Percentiles rank a stretch among this genome's conserved stretches.
phyloP scores from a whole-genome alignment of 2,888 invertebrate genomes.

The Sipha maydis region DNA sequence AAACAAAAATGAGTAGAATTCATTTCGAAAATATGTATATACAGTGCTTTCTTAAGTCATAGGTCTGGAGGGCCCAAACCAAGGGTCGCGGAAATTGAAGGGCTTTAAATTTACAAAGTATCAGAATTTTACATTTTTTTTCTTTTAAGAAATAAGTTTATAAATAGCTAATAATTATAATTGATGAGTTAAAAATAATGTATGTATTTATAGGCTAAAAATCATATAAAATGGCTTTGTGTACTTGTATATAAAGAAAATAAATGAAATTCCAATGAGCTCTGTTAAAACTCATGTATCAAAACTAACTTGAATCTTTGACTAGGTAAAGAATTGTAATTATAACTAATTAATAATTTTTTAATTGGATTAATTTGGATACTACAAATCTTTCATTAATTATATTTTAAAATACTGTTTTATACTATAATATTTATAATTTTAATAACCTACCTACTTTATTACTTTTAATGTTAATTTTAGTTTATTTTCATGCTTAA shows the following conservation, averaged over 20 bases:
- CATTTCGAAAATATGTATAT: constrained; percentile 1
- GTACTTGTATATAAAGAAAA: background rate
- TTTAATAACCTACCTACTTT: background rate
- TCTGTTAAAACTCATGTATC: background rate
- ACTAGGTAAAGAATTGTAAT: background rate
- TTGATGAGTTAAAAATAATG: no score
- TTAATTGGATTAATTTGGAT: background rate
- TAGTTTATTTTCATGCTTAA: background rate
- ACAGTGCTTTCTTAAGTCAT: no score
- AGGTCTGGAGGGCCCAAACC: no score
- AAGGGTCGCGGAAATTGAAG: no score
- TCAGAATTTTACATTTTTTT: no score
- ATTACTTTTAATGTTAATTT: background rate
- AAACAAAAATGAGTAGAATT: constrained; percentile 42
- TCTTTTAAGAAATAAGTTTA: no score
- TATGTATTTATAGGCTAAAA: no score
- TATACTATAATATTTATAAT: background rate
- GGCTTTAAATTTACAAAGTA: no score
- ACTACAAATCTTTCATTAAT: background rate
- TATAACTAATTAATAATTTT: background rate
- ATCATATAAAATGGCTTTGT: no score
- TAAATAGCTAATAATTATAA: no score
- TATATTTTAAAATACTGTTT: background rate
- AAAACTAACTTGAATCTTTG: background rate
- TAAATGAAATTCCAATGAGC: background rate